Evolutionary conservation across 2,888 invertebrate species (phyloP), one percentile per base, ranked within the genome.

Genomic region (Hydraecia micacea): DNA sequence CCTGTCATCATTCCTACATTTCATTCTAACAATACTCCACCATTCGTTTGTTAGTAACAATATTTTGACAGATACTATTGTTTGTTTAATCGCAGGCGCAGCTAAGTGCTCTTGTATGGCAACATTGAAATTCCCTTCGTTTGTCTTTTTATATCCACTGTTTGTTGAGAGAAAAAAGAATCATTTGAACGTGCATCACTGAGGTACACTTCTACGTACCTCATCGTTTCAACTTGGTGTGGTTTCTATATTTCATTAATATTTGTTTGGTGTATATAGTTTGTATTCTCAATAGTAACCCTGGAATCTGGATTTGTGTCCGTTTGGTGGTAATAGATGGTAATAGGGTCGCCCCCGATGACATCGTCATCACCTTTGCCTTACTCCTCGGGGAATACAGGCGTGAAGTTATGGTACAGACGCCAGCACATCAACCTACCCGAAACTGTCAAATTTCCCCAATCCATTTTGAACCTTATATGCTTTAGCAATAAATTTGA

Each of bases 51-150:
- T 65, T 73, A 80, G 71, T 78, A 81, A 83, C 80, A 88, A 80
- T 89, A 82, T 89, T 88, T 84, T 84, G 88, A 89, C 81, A 78
- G 76, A 60, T 60, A 68, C 32, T 46, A 73, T 66, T 88, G 80
- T 85, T 86, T 86, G 80, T 86, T 67, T 74, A 55, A 63, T 65
- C 63, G 55, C 49, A 58, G 18, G 36, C 46, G 66, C 58, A 73
- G 68, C 63, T 62, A 76, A 87, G 83, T 82, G 79, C 73, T 81
- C 75, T 71, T 75, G 8, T 73, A 46, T 62, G 67, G 83, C 66
- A 69, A 55, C n/a, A 79, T 73, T 74, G 68, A 77, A 79, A 85
- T 85, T 86, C 67, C 73, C 65, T 62, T 77, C 70, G 39, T 78
- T 81, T 79, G 86, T 83, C 76, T 86, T 88, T 68, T 78, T 70